These are phyloP conservation scores for Halcyon smyrnensis DNA, from an alignment of 2,797 vertebrate genomes.

Conservation along the genomic window DNA sequence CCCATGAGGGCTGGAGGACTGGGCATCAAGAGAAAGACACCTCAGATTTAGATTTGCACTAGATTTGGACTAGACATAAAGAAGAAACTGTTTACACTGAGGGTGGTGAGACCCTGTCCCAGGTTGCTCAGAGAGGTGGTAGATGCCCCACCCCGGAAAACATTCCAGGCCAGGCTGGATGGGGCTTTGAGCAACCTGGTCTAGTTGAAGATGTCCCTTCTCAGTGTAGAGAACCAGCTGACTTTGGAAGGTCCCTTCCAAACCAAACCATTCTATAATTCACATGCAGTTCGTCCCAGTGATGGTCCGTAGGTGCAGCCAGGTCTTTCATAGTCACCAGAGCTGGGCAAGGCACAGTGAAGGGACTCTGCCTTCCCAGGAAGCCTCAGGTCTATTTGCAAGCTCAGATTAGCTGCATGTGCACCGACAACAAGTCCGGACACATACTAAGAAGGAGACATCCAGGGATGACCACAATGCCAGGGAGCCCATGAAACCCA, in stretches of 20 bases:
- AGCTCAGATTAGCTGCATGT: background rate
- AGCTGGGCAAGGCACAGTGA: background rate
- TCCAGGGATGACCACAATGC: background rate
- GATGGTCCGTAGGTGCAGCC: background rate
- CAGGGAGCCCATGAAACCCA: background rate
- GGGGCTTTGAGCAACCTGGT: background rate
- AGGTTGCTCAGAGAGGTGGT: background rate
- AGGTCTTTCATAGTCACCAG: background rate
- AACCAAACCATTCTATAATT: background rate
- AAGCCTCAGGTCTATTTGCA: background rate
- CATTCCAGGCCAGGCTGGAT: background rate
- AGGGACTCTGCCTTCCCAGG: background rate
- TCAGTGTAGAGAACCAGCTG: background rate
- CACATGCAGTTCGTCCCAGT: rapidly evolving
- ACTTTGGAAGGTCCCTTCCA: background rate
- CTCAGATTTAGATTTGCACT: background rate
- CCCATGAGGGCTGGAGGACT: rapidly evolving
- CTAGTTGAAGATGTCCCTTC: background rate
- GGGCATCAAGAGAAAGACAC: background rate
- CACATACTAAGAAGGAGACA: background rate
- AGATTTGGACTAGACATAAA: background rate
- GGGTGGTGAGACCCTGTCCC: background rate
- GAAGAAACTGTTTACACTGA: background rate
- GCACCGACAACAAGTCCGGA: background rate
- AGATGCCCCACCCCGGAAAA: background rate